Base-by-base conservation (phyloP, 2,113 vertebrate genomes). In the Takifugu bimaculatus region DNA sequence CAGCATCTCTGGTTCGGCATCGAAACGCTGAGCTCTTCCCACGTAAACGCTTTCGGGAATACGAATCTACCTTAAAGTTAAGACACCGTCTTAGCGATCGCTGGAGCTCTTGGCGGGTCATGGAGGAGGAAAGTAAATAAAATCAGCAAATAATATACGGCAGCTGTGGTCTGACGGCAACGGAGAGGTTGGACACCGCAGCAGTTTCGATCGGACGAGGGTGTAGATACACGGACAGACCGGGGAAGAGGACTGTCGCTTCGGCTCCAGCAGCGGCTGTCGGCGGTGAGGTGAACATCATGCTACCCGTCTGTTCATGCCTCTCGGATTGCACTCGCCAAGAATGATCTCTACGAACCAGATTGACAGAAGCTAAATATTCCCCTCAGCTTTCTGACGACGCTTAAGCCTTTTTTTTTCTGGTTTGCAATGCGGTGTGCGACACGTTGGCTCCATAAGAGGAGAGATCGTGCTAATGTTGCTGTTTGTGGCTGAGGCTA, bases 51-150 rank as follows among this genome's bases (percentile, higher is more conserved):
- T 45, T 83, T 77, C 1, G 65, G 77, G 88, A 88, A 89, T 90
- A 73, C 53, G n/a, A 57, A 63, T 29, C 26, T n/a, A 1, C 0
- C 58, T 63, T 65, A 54, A 45, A 59, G 56, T 39, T 48, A 26
- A 27, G 61, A 20, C 54, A 26, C 39, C 39, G 35, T 29, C 50
- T 27, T 11, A 26, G 50, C 29, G 61, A 11, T 65, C 70, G 47
- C 65, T 64, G 74, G 60, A 60, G 80, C 68, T 70, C 75, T 77
- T 78, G 71, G 75, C 77, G 80, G 84, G 85, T 87, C 82, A 88
- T 88, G 81, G 79, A 82, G 77, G 78, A 82, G 74, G 76, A 82
- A 83, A 84, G 79, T 88, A 87, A 87, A 89, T 82, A 88, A 75
- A 72, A 60, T 68, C 65, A n/a, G 54, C 28, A 54, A 13, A 20